Evolutionary conservation across 2,797 vertebrate genomes (phyloP).

Genomic region (Galagoides demidoff): DNA sequence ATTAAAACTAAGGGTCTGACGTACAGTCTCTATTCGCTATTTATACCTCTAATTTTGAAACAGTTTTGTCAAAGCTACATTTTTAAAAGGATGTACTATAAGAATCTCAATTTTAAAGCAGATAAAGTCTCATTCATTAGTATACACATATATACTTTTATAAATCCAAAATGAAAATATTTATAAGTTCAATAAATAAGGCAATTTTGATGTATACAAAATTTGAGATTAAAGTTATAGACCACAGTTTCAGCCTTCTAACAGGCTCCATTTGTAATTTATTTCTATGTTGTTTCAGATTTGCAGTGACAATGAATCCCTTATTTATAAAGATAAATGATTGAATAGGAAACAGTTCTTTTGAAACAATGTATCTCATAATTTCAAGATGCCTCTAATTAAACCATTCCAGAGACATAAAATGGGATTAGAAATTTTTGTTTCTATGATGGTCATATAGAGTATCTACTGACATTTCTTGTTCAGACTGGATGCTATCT

Average conservation of each 20-base stretch:
- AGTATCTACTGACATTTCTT: not conserved
- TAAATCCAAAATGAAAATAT: slow-evolving; percentile 3
- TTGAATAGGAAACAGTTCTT: not conserved
- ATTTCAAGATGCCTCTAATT: slow-evolving; percentile 12
- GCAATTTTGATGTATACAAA: not conserved
- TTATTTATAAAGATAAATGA: slow-evolving; percentile 38
- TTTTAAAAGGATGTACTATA: not conserved
- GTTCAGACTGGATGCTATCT: not conserved
- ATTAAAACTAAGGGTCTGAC: not conserved
- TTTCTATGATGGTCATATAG: not conserved
- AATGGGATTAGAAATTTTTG: not conserved
- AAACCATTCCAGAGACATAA: not conserved
- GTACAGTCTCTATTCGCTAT: not conserved
- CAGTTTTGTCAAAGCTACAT: slow-evolving; percentile 1
- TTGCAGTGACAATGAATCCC: not conserved
- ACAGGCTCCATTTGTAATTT: not conserved
- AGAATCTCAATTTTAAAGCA: not conserved
- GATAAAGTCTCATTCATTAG: not conserved
- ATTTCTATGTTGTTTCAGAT: not conserved
- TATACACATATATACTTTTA: not conserved
- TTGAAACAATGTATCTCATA: not conserved
- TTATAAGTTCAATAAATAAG: not conserved
- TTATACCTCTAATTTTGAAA: not conserved
- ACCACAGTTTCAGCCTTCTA: not conserved
- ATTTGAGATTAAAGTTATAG: slow-evolving; percentile 21